These are phyloP conservation scores for Drosophila lutescens DNA, from an alignment of 2,888 invertebrate genomes.

Conservation along the genomic window DNA sequence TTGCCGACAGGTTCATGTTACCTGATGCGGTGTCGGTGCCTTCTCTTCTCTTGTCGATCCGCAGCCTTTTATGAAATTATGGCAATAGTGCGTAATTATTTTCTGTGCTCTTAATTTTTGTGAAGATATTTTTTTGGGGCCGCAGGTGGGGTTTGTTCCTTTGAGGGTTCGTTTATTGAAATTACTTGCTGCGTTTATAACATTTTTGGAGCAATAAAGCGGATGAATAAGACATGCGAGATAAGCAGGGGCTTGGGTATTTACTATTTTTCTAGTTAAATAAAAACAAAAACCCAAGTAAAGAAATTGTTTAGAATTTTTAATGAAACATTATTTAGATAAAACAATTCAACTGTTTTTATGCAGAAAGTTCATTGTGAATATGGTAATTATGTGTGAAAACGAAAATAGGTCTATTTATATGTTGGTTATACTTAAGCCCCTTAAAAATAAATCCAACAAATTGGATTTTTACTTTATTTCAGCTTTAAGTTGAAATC, in stretches of 20 bases:
- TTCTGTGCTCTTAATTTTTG: conserved; percentile 77
- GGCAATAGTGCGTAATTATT: conserved; percentile 82
- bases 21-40: conserved; percentile 47
- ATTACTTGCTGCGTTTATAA: conserved; percentile 41
- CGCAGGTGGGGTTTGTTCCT: conserved; percentile 4
- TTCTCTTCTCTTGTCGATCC: conserved; percentile 35
- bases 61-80: conserved; percentile 74
- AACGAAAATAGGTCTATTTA: too few species aligned
- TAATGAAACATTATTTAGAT: too few species aligned
- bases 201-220: conserved; percentile 1
- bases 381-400: too few species aligned
- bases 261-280: too few species aligned
- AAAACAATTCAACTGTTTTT: too few species aligned
- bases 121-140: conserved; percentile 28
- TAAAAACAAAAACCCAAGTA: too few species aligned
- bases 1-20: conserved; percentile 79
- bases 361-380: too few species aligned
- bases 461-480: too few species aligned
- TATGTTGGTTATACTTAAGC: too few species aligned
- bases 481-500: too few species aligned
- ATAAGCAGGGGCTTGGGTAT: background rate
- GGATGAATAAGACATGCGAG: background rate
- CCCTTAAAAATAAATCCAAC: too few species aligned
- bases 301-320: too few species aligned
- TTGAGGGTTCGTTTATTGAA: conserved; percentile 62